Evolutionary conservation across 2,888 invertebrate genomes (phyloP).

Genomic region (Cryptops parisi): DNA sequence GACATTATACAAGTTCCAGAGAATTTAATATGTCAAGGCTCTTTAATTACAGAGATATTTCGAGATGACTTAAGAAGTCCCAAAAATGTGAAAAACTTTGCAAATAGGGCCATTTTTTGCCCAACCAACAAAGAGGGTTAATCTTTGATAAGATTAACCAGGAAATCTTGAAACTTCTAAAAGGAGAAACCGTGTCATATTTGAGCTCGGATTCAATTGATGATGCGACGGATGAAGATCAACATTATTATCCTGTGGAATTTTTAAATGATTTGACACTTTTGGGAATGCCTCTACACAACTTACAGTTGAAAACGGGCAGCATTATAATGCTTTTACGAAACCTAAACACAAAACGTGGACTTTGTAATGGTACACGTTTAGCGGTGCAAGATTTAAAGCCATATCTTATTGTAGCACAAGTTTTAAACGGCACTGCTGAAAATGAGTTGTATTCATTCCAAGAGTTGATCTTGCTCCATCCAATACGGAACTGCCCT

Average conservation of each 20-base stretch:
- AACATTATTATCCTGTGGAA: conserved; percentile 9
- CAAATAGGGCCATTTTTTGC: conserved; percentile 2
- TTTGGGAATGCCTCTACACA: conserved; percentile 14
- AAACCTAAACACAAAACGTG: no score
- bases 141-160: conserved; percentile 7
- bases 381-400: no score
- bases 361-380: no score
- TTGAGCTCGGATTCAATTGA: conserved; percentile 5
- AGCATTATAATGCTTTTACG: conserved; percentile 13
- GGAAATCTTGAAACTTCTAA: not conserved
- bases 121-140: conserved; percentile 12
- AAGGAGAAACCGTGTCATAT: conserved; percentile 1
- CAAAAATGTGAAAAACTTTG: no score
- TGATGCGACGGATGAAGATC: not conserved
- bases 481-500: no score
- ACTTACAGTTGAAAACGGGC: conserved; percentile 12
- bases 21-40: no score
- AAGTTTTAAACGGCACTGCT: no score
- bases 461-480: no score
- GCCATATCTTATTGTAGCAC: no score
- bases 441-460: no score
- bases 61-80: no score
- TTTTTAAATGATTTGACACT: conserved; percentile 11
- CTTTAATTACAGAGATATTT: no score
- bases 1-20: conserved; percentile 5